Evolutionary conservation across 2,797 vertebrate species (phyloP).

Genomic region (Valencia hispanica): DNA sequence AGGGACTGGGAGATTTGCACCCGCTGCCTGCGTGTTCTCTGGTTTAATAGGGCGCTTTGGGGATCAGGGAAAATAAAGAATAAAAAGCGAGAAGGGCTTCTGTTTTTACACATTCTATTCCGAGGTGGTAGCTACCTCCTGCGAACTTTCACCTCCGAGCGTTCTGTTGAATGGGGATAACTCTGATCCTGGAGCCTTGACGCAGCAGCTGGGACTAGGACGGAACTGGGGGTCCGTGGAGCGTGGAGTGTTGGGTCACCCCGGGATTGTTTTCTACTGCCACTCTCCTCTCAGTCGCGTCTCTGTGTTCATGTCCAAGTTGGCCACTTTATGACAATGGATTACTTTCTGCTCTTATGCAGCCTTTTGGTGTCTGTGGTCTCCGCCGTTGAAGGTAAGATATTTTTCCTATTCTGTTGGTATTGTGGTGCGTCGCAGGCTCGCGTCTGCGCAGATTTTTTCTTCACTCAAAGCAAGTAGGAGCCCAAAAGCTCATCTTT

Average conservation of each 20-base stretch:
- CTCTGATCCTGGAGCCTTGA: conserved; percentile 66
- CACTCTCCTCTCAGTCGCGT: conserved; percentile 44
- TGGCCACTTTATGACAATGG: conserved; percentile 83
- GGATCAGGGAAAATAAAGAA: conserved; percentile 20
- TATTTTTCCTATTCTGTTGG: neutral
- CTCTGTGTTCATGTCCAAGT: conserved; percentile 80
- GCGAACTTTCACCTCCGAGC: conserved; percentile 29
- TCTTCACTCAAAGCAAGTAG: neutral
- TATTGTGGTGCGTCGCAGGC: conserved; percentile 19
- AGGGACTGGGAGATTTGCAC: conserved; percentile 52
- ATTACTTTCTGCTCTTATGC: conserved; percentile 86
- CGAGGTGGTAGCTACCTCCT: conserved; percentile 16
- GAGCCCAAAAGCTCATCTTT: conserved; percentile 16
- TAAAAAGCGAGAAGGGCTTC: conserved; percentile 30
- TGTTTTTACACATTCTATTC: conserved; percentile 5
- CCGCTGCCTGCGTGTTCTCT: conserved; percentile 25
- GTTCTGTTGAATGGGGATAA: conserved; percentile 71
- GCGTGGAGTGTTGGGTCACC: conserved; percentile 58
- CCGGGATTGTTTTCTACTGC: conserved; percentile 68
- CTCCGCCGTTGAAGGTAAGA: conserved; percentile 84
- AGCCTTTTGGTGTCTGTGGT: conserved; percentile 80
- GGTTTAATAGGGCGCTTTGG: conserved; percentile 50
- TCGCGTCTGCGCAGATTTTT: neutral
- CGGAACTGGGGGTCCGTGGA: conserved; percentile 57
- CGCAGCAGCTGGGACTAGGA: conserved; percentile 65